Conservation (phyloP, 92 coral and sea anemone species). For the Porites evermanni region DNA sequence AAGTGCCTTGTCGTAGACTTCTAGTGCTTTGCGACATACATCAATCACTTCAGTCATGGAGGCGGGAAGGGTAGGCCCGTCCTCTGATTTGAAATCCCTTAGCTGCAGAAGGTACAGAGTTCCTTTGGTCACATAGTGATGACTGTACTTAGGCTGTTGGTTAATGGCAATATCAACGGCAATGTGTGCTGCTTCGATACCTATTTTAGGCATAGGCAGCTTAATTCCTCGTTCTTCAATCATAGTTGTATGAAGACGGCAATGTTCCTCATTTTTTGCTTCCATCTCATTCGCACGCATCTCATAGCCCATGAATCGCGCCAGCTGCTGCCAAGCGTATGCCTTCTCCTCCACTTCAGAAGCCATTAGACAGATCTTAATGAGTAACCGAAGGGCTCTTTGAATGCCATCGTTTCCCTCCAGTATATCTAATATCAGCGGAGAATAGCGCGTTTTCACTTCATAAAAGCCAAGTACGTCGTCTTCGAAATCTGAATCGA, state of each 20-base stretch:
- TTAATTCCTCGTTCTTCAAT: constrained; percentile 2
- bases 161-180: constrained; percentile 62
- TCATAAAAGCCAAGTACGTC: constrained; percentile 62
- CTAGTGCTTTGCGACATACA: background rate
- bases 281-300: constrained; percentile 48
- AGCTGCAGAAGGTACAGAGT: constrained; percentile 49
- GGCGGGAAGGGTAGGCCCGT: background rate
- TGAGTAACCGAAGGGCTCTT: constrained; percentile 51
- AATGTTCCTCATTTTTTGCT: background rate
- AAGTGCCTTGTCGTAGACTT: background rate
- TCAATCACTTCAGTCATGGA: background rate
- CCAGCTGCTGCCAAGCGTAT: constrained; percentile 75
- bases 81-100: constrained; percentile 16
- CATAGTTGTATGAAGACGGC: constrained; percentile 15
- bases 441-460: constrained; percentile 56
- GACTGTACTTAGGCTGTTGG: constrained; percentile 49
- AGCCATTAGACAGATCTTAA: constrained; percentile 47
- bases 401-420: constrained; percentile 18
- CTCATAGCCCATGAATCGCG: constrained; percentile 73
- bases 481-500: constrained; percentile 31
- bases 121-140: constrained; percentile 67
- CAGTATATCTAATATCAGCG: constrained; percentile 44
- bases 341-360: constrained; percentile 53
- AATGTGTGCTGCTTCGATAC: constrained; percentile 65
- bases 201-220: constrained; percentile 31